phyloP scores from a whole-genome alignment of 2,113 vertebrate species.

The Herpailurus yagouaroundi region DNA sequence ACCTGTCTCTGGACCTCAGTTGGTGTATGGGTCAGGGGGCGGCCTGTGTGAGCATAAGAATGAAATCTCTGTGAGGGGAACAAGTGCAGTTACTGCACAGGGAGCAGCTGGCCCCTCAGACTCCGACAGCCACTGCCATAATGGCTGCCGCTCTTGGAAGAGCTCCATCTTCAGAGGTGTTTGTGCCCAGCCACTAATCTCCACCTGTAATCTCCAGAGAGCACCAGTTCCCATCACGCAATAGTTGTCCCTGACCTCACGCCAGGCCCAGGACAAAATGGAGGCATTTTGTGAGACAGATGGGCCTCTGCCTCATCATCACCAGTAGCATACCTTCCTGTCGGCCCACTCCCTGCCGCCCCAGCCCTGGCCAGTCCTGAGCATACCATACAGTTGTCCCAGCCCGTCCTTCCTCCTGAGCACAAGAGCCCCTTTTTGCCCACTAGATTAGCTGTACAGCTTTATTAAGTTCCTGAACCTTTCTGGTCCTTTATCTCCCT shows the following conservation, averaged over 20 bases:
- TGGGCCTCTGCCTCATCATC: neutral
- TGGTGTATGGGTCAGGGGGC: neutral
- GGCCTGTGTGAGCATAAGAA: neutral
- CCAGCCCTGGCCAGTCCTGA: neutral
- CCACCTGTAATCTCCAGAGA: neutral
- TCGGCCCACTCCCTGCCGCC: neutral
- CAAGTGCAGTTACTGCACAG: neutral
- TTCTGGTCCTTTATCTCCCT: neutral
- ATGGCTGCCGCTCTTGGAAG: neutral
- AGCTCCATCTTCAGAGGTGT: neutral
- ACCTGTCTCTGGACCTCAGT: neutral
- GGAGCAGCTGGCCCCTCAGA: neutral
- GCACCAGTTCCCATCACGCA: neutral
- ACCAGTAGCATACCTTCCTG: neutral
- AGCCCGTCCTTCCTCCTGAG: neutral
- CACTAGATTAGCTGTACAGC: neutral
- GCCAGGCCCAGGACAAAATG: neutral
- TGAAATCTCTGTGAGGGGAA: neutral
- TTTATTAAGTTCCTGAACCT: neutral
- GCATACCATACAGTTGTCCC: rapidly evolving
- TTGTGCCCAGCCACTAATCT: neutral
- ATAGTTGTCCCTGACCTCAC: neutral
- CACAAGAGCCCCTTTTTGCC: neutral
- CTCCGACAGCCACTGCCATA: neutral
- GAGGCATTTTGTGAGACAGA: neutral